A percentile compares a stretch with the other conserved stretches of the same genome.
These are phyloP conservation scores for Galerucella nymphaeae DNA, from an alignment of 2,888 invertebrate genomes.

Conservation along the genomic window DNA sequence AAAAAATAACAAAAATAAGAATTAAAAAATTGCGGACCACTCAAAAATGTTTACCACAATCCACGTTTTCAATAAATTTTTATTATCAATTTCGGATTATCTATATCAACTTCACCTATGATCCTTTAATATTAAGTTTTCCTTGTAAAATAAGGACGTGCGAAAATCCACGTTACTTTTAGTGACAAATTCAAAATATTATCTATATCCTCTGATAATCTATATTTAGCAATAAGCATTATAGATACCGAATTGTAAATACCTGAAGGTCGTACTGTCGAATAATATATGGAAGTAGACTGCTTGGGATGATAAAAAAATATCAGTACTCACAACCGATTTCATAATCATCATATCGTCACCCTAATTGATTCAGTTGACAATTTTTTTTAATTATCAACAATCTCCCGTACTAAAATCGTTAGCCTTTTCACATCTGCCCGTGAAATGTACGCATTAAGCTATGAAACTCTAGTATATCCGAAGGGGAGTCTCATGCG, in stretches of 20 bases:
- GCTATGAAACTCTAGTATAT: constrained; percentile 3
- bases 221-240: not conserved
- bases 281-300: not conserved
- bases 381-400: not conserved
- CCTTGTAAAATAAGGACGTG: not conserved
- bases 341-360: too few species aligned
- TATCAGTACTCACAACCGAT: too few species aligned
- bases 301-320: not conserved
- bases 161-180: not conserved
- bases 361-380: too few species aligned
- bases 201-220: not conserved
- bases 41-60: too few species aligned
- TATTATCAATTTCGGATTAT: not conserved
- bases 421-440: constrained; percentile 11
- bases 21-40: too few species aligned
- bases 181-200: not conserved
- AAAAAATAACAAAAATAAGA: too few species aligned
- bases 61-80: too few species aligned
- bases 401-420: not conserved
- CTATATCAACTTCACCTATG: not conserved
- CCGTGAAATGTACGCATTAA: constrained; percentile 4
- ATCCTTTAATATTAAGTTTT: not conserved
- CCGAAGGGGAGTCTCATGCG: not conserved
- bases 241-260: not conserved
- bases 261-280: not conserved